These are phyloP conservation scores for Brenthis daphne DNA, from an alignment of 2,888 invertebrate genomes.

Conservation along the genomic window DNA sequence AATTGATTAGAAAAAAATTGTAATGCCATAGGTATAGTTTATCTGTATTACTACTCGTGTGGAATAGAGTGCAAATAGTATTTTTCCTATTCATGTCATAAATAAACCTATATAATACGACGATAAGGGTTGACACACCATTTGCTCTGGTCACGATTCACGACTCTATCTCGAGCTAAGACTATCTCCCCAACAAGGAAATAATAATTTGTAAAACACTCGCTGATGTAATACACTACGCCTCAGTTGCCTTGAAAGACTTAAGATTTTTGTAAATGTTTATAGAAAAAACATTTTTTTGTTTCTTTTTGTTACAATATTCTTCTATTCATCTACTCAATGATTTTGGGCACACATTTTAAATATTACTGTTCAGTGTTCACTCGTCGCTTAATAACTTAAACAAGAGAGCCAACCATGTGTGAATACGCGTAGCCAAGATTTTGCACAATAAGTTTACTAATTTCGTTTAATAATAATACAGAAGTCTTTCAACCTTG, in stretches of 20 bases:
- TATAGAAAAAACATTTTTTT: too few species aligned
- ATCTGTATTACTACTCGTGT: background rate
- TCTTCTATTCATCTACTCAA: too few species aligned
- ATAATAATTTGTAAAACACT: background rate
- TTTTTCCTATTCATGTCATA: constrained; percentile 8
- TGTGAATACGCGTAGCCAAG: too few species aligned
- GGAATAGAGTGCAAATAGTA: constrained; percentile 6
- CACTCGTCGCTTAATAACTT: too few species aligned
- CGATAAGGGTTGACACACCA: constrained; percentile 14
- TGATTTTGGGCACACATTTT: too few species aligned
- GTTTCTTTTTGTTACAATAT: too few species aligned
- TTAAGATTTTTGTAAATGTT: too few species aligned
- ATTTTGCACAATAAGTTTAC: too few species aligned
- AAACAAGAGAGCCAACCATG: too few species aligned
- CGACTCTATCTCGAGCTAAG: constrained; percentile 4
- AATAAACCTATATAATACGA: constrained; percentile 7
- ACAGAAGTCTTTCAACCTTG: too few species aligned
- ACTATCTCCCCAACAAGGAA: background rate
- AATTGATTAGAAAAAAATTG: background rate
- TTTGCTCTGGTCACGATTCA: constrained; percentile 9
- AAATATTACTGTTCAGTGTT: too few species aligned
- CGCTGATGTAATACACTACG: background rate
- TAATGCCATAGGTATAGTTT: background rate
- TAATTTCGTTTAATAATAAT: too few species aligned
- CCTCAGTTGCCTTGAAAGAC: background rate